Base-by-base conservation (phyloP, 2,113 vertebrate genomes). In the Cyanoderma ruficeps region DNA sequence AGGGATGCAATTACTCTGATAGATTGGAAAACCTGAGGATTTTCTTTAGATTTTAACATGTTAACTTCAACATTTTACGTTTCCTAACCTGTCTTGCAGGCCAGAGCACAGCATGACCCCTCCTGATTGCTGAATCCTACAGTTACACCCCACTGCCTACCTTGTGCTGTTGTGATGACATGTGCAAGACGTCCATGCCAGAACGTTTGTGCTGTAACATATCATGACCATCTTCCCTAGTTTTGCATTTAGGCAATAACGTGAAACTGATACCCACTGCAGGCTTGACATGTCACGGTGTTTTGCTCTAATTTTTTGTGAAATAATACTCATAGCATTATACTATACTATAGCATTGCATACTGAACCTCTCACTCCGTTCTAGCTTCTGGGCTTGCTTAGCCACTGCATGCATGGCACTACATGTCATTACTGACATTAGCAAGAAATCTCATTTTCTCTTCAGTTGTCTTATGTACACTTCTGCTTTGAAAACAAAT, bases 321-420 rank as follows among this genome's bases (percentile, higher is more conserved):
- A 21, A 71, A 55, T 74, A 53, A 27, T 37, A 23, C 1, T 0
- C 15, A 31, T 12, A 59, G 0, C 7, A 30, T 41, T 5, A 27
- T 33, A n/a, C n/a, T n/a, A n/a, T n/a, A n/a, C n/a, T n/a, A n/a
- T n/a, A n/a, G n/a, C n/a, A n/a, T n/a, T n/a, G n/a, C n/a, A 8
- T 23, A 28, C 15, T 50, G 46, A 89, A 63, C 3, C 9, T 65
- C 27, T 69, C 1, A 2, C 19, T 74, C 9, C 7, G 15, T 74
- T 91, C 50, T 41, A 3, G 27, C 9, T 49, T 65, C 19, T 74
- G 3, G 47, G n/a, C 7, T 60, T 70, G 28, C 13, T 89, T 3
- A 31, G 31, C 9, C 18, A 5, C 15, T 28, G 10, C 17, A n/a
- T 61, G 5, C 7, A 33, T 13, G 44, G 12, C 15, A 33, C 14